These are phyloP conservation scores for Probaryconus sp. DNA, from an alignment of 1,140 invertebrate species.

Conservation along the genomic window DNA sequence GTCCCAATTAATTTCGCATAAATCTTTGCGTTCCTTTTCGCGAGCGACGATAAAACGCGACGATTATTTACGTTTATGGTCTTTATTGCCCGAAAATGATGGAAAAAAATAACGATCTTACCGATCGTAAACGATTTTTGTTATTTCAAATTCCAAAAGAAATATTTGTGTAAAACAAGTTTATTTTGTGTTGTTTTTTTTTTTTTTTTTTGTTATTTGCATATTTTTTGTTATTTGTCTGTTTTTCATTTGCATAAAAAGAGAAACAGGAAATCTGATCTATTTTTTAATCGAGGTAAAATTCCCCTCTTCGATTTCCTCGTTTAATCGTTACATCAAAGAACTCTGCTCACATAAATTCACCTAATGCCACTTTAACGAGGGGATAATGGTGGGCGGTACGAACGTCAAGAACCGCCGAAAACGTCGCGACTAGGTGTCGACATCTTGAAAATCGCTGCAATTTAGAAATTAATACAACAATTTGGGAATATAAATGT, in stretches of 20 bases:
- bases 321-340: slow-evolving; percentile 16
- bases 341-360: slow-evolving; percentile 41
- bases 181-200: too few relatives aligned
- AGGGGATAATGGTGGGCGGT: slow-evolving; percentile 40
- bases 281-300: too few relatives aligned
- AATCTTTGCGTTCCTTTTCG: too few relatives aligned
- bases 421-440: slow-evolving; percentile 30
- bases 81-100: slow-evolving; percentile 1
- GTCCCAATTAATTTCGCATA: too few relatives aligned
- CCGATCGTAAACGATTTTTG: slow-evolving; percentile 23
- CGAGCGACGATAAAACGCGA: slow-evolving; percentile 1
- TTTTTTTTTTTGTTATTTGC: too few relatives aligned
- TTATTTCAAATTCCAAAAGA: too few relatives aligned
- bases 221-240: too few relatives aligned
- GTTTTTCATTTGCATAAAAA: too few relatives aligned
- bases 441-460: slow-evolving; percentile 26
- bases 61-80: slow-evolving; percentile 7
- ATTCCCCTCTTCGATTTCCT: not conserved
- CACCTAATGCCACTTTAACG: slow-evolving; percentile 46
- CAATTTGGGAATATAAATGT: slow-evolving; percentile 19
- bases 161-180: too few relatives aligned
- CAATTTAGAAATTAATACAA: slow-evolving; percentile 53
- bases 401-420: slow-evolving; percentile 20
- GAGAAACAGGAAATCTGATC: too few relatives aligned
- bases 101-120: slow-evolving; percentile 3